Conservation (phyloP, 2,113 vertebrate genomes). For the Cnemophilus loriae region DNA sequence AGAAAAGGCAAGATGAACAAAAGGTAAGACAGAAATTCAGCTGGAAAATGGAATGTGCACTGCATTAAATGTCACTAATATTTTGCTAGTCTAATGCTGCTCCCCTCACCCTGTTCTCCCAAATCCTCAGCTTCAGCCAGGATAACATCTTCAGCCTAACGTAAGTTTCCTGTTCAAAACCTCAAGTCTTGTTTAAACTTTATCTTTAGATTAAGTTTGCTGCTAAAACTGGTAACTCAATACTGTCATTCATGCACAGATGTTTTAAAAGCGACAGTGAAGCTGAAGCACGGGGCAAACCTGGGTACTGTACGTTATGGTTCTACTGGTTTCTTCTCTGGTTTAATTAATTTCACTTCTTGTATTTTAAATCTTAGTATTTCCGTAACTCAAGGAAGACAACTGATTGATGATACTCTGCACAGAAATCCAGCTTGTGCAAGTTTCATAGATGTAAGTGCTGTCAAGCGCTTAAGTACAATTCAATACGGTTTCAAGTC, state of each 20-base stretch:
- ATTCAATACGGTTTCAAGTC: slow-evolving; percentile 17
- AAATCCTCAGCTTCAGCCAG: not conserved
- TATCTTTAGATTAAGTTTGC: not conserved
- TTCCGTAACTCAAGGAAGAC: not conserved
- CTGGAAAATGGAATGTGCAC: not conserved
- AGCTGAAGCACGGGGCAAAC: not conserved
- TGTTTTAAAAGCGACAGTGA: not conserved
- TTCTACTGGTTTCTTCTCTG: not conserved
- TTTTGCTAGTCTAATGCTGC: not conserved
- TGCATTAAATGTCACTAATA: not conserved
- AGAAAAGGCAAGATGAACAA: not conserved
- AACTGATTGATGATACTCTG: not conserved
- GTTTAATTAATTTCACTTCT: not conserved
- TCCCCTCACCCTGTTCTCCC: not conserved
- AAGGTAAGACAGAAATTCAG: not conserved
- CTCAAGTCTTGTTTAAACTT: not conserved
- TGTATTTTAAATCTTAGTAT: not conserved
- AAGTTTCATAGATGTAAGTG: not conserved
- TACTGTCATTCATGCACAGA: not conserved
- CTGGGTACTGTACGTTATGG: not conserved
- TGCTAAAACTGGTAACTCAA: not conserved
- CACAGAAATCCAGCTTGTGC: not conserved
- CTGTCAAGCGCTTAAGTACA: slow-evolving; percentile 25
- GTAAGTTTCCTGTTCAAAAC: not conserved
- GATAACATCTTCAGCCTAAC: not conserved